Evolutionary conservation across 2,113 vertebrate genomes (phyloP).

Genomic region (Platycercus adscitus): DNA sequence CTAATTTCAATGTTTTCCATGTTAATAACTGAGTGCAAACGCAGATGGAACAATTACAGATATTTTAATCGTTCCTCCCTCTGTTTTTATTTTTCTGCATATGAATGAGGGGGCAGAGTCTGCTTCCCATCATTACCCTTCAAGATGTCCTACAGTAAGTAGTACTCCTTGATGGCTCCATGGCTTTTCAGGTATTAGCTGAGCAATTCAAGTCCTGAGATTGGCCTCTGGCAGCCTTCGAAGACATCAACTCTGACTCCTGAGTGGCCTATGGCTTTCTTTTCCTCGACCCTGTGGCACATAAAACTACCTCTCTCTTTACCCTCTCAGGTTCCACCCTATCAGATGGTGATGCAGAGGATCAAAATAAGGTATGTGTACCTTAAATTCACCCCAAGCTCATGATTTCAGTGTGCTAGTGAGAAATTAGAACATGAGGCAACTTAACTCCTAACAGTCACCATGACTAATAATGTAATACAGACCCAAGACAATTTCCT

Average conservation of each 20-base stretch:
- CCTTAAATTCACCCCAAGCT: neutral
- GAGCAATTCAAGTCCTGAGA: neutral
- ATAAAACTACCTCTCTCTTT: neutral
- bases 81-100: neutral
- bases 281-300: neutral
- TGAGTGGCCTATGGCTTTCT: neutral
- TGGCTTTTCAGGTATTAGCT: neutral
- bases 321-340: neutral
- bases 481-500: neutral
- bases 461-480: neutral
- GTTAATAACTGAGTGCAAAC: neutral
- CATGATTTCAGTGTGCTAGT: neutral
- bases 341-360: neutral
- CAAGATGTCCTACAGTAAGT: neutral
- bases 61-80: neutral
- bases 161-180: neutral
- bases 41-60: neutral
- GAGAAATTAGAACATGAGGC: neutral
- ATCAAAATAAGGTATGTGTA: neutral
- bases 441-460: neutral
- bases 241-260: neutral
- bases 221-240: neutral
- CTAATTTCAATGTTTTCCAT: neutral
- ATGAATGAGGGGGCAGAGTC: neutral
- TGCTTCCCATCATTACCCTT: neutral